These are phyloP conservation scores for Onychomys torridus DNA, from an alignment of 2,797 vertebrate species.

Conservation along the genomic window DNA sequence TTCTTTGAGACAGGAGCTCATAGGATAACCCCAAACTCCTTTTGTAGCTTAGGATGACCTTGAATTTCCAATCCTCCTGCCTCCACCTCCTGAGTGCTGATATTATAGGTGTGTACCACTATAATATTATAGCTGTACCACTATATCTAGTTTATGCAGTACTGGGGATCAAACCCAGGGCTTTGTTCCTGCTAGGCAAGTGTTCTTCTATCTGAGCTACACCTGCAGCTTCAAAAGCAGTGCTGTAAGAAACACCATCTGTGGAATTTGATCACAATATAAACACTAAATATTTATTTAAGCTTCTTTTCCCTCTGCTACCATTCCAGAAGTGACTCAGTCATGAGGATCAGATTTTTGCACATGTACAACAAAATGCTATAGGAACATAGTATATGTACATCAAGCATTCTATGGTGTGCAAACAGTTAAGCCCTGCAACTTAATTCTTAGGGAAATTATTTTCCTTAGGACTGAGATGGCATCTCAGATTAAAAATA, in stretches of 20 bases:
- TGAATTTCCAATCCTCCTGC: not conserved
- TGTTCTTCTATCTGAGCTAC: not conserved
- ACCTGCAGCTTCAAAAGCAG: not conserved
- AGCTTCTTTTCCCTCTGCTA: constrained; percentile 6
- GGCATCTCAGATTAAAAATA: constrained; percentile 48
- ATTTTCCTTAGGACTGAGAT: constrained; percentile 53
- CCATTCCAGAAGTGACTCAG: constrained; percentile 68
- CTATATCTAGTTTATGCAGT: not conserved
- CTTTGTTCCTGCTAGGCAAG: not conserved
- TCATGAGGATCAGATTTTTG: constrained; percentile 53
- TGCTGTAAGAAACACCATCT: constrained; percentile 50
- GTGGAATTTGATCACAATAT: constrained; percentile 51
- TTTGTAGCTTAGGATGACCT: not conserved
- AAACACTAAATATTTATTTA: constrained; percentile 74
- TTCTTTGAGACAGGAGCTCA: not conserved
- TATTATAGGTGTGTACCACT: not conserved
- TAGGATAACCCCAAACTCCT: not conserved
- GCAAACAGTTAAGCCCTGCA: not conserved
- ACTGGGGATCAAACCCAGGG: not conserved
- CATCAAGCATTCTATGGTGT: not conserved
- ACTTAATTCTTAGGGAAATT: constrained; percentile 47
- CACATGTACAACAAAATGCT: not conserved
- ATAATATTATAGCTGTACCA: not conserved
- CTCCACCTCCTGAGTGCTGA: not conserved
- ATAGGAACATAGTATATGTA: not conserved